Percentiles rank a stretch among this genome's conserved stretches.
Evolutionary conservation across 2,888 invertebrate genomes (phyloP).

Genomic region (Lissocephala sabroskyi): DNA sequence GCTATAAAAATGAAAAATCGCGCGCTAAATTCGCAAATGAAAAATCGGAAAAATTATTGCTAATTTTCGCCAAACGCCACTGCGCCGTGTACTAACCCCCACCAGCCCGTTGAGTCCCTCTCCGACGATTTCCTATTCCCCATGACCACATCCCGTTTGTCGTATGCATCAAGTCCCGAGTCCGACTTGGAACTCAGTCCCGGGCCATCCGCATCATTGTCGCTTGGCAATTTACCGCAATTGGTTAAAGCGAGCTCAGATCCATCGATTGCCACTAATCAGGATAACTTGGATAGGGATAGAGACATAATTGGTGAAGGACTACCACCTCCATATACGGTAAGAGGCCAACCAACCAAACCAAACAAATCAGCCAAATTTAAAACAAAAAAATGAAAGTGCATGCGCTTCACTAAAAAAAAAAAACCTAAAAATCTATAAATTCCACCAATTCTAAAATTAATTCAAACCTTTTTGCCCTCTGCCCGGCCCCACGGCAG

Average conservation of each 20-base stretch:
- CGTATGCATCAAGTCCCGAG: conserved; percentile 96
- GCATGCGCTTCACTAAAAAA: conserved; percentile 43
- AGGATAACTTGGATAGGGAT: conserved; percentile 84
- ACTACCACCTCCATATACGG: conserved; percentile 90
- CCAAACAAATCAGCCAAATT: conserved; percentile 18
- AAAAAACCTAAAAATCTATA: neutral
- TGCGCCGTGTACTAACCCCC: conserved; percentile 40
- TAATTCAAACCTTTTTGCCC: conserved; percentile 13
- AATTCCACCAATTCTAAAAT: conserved; percentile 1
- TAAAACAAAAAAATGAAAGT: conserved; percentile 5
- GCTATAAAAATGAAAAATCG: conserved; percentile 33
- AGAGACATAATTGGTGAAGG: conserved; percentile 77
- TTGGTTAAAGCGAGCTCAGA: conserved; percentile 90
- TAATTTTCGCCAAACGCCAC: conserved; percentile 29
- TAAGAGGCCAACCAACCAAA: conserved; percentile 73
- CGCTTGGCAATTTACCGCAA: conserved; percentile 76
- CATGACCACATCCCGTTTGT: conserved; percentile 94
- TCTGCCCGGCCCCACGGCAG: conserved; percentile 38
- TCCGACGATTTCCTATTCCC: conserved; percentile 99
- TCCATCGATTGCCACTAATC: conserved; percentile 94
- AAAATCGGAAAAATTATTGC: conserved; percentile 15
- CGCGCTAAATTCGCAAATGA: conserved; percentile 30
- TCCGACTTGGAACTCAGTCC: conserved; percentile 93
- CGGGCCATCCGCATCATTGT: conserved; percentile 77
- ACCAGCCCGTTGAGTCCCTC: conserved; percentile 94